phyloP scores from a whole-genome alignment of 2,113 vertebrate genomes.

The Gallinago undulata region DNA sequence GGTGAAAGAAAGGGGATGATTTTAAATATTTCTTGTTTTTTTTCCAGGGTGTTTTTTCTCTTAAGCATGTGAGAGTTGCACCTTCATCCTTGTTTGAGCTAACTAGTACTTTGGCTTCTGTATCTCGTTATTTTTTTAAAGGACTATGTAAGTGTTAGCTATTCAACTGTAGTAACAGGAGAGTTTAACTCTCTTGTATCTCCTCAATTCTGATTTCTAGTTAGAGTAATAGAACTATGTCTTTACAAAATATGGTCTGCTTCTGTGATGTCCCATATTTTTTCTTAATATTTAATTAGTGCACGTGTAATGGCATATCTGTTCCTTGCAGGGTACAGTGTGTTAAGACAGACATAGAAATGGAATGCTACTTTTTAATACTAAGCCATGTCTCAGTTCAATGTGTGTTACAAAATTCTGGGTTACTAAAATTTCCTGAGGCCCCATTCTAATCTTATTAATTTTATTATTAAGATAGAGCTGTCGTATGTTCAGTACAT shows the following conservation, averaged over 20 bases:
- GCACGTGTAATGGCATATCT: neutral
- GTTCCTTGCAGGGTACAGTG: neutral
- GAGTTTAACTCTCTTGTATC: neutral
- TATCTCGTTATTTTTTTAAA: neutral
- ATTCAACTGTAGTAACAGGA: neutral
- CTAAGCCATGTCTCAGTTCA: neutral
- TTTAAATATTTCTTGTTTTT: neutral
- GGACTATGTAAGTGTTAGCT: neutral
- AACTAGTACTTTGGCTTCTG: neutral
- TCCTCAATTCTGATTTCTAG: neutral
- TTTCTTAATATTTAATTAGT: neutral
- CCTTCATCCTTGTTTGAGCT: neutral
- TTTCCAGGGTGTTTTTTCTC: neutral
- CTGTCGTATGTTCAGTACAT: too few species aligned
- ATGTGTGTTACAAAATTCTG: neutral
- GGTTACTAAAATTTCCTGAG: neutral
- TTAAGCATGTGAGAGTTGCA: neutral
- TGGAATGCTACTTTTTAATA: neutral
- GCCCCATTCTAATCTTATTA: neutral
- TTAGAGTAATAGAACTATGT: neutral
- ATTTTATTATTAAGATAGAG: neutral
- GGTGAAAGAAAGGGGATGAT: constrained; percentile 5
- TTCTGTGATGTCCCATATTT: neutral
- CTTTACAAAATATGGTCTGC: neutral
- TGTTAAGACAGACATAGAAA: neutral